A percentile compares a stretch with the other conserved stretches of the same genome.
phyloP scores from a whole-genome alignment of 35 echinoderm and acorn worm species.

The Nesometra sesokonis region DNA sequence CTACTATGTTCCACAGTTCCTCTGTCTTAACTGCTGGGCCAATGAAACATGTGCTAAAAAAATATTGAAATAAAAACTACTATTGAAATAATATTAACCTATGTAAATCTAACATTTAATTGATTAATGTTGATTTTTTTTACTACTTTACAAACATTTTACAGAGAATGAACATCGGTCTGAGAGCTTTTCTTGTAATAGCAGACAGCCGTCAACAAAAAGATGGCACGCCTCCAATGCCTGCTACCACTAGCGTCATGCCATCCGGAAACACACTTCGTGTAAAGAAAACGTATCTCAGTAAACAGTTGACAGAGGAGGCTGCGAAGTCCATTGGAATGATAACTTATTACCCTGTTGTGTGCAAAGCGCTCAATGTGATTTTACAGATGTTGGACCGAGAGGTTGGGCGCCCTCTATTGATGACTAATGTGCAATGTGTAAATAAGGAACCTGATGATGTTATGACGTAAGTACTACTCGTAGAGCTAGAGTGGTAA shows the following conservation, averaged over 20 bases:
- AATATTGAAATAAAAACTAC: too few relatives aligned
- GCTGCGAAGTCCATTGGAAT: slow-evolving; percentile 88
- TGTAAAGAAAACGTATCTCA: slow-evolving; percentile 83
- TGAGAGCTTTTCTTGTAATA: slow-evolving; percentile 92
- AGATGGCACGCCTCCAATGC: slow-evolving; percentile 91
- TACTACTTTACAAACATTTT: background rate
- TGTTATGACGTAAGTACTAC: slow-evolving; percentile 86
- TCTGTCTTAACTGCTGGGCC: too few relatives aligned
- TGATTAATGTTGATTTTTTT: too few relatives aligned
- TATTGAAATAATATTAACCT: too few relatives aligned
- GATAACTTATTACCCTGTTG: slow-evolving; percentile 47
- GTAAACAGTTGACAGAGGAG: slow-evolving; percentile 89
- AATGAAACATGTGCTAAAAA: too few relatives aligned
- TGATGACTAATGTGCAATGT: slow-evolving; percentile 97
- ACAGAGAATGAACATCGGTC: slow-evolving; percentile 95
- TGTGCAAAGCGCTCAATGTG: slow-evolving; percentile 72
- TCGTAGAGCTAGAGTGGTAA: too few relatives aligned
- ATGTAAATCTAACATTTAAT: too few relatives aligned
- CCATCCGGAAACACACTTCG: slow-evolving; percentile 92
- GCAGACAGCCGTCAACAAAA: slow-evolving; percentile 94
- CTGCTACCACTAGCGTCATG: slow-evolving; percentile 86
- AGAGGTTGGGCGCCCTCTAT: slow-evolving; percentile 62
- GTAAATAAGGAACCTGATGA: slow-evolving; percentile 92
- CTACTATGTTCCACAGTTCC: too few relatives aligned
- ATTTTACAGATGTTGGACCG: slow-evolving; percentile 67